Conservation (phyloP, 1,140 invertebrate species). For the Lepidotrigona ventralis region DNA sequence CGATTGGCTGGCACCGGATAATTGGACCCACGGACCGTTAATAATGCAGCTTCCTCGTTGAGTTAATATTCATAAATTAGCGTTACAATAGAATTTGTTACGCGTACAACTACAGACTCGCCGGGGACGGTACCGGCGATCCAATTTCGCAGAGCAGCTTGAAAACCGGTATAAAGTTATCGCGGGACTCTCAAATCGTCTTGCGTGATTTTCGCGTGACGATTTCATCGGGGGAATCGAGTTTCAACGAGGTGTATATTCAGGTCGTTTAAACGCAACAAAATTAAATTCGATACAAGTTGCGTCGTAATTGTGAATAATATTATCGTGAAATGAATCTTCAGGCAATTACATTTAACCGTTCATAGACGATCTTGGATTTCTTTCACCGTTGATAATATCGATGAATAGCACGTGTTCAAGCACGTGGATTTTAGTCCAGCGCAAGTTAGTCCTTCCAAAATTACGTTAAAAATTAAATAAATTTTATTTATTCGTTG, state of each 20-base stretch:
- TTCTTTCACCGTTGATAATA: background rate
- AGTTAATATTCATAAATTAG: constrained; percentile 56
- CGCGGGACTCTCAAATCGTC: background rate
- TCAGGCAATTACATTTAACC: background rate
- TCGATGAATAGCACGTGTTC: too few species aligned
- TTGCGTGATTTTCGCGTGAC: background rate
- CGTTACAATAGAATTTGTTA: constrained; percentile 47
- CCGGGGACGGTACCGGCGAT: background rate
- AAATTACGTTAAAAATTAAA: background rate
- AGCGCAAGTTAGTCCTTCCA: too few species aligned
- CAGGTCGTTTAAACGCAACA: background rate
- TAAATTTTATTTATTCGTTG: background rate
- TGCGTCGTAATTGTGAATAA: background rate
- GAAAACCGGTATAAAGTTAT: background rate
- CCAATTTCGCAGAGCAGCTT: background rate
- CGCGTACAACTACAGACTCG: background rate
- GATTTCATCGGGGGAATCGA: background rate
- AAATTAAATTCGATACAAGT: background rate
- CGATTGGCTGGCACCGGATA: constrained; percentile 38
- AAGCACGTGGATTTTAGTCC: too few species aligned
- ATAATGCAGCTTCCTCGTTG: constrained; percentile 41
- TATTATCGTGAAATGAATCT: background rate
- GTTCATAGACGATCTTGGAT: background rate
- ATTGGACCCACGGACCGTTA: constrained; percentile 36
- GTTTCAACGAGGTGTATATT: background rate